phyloP scores from a whole-genome alignment of 2,797 vertebrate genomes.

The Halcyon smyrnensis region DNA sequence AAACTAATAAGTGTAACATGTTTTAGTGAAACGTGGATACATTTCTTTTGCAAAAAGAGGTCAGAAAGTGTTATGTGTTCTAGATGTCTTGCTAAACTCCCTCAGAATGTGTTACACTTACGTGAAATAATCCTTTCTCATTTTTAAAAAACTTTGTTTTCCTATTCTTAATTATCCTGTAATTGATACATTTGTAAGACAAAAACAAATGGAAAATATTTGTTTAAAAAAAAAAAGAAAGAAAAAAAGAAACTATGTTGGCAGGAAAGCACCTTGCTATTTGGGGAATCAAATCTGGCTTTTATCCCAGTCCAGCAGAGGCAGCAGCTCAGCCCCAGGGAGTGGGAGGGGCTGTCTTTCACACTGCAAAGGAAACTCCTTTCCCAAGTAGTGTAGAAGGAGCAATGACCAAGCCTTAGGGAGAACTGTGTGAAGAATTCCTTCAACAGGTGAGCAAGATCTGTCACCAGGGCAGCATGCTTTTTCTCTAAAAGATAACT shows the following conservation, averaged over 20 bases:
- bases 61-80: not conserved
- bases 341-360: constrained; percentile 49
- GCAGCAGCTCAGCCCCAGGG: constrained; percentile 21
- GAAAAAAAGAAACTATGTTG: not conserved
- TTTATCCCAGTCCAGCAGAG: constrained; percentile 43
- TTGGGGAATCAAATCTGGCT: constrained; percentile 60
- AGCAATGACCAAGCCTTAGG: not conserved
- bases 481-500: constrained; percentile 40
- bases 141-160: not conserved
- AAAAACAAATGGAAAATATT: constrained; percentile 38
- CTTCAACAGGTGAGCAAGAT: constrained; percentile 6
- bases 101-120: not conserved
- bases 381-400: not conserved
- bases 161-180: not conserved
- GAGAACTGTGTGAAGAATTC: not conserved
- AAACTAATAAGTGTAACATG: not conserved
- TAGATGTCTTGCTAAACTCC: not conserved
- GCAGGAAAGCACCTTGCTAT: constrained; percentile 64
- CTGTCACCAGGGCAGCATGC: not conserved
- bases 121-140: not conserved
- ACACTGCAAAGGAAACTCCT: not conserved
- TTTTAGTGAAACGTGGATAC: not conserved
- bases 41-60: not conserved
- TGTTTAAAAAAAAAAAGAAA: not conserved
- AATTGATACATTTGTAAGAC: not conserved